Percentiles rank a stretch among this genome's conserved stretches.
phyloP scores from a whole-genome alignment of 2,113 vertebrate genomes.

The Pleuronectes platessa region DNA sequence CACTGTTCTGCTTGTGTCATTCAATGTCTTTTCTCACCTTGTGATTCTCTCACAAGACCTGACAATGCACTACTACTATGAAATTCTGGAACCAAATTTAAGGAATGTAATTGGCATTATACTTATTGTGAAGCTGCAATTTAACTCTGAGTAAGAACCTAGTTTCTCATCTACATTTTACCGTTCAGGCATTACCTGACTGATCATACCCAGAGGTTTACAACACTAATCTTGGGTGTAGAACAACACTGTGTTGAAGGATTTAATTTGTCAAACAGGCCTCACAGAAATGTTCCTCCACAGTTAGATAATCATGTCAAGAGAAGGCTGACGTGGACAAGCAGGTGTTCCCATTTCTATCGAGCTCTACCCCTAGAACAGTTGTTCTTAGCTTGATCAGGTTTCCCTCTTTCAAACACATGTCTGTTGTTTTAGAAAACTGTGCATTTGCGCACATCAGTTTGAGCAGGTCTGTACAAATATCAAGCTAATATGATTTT shows the following conservation, averaged over 20 bases:
- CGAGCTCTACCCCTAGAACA: constrained; percentile 38
- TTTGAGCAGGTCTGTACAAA: constrained; percentile 75
- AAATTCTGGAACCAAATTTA: constrained; percentile 42
- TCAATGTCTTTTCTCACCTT: constrained; percentile 15
- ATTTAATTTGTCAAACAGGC: constrained; percentile 28
- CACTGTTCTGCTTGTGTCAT: constrained; percentile 60
- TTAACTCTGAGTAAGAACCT: constrained; percentile 32
- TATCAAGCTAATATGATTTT: constrained; percentile 79
- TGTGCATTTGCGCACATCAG: constrained; percentile 58
- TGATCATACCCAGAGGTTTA: constrained; percentile 33
- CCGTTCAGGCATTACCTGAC: constrained; percentile 27
- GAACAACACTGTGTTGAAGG: constrained; percentile 13
- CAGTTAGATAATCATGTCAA: constrained; percentile 32
- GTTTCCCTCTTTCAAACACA: constrained; percentile 54
- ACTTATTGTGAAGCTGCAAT: constrained; percentile 36
- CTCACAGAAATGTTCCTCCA: constrained; percentile 26
- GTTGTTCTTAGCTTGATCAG: constrained; percentile 46
- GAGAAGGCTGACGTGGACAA: constrained; percentile 40
- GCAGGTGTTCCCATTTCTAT: constrained; percentile 3
- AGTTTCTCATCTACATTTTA: constrained; percentile 16
- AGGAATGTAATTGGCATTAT: constrained; percentile 54
- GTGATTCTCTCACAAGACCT: constrained; percentile 39
- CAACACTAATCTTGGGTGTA: constrained; percentile 37
- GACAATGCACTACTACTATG: constrained; percentile 59
- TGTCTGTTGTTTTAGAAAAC: constrained; percentile 61